phyloP scores from a whole-genome alignment of 2,888 invertebrate genomes.

The Eremobia ochroleuca region DNA sequence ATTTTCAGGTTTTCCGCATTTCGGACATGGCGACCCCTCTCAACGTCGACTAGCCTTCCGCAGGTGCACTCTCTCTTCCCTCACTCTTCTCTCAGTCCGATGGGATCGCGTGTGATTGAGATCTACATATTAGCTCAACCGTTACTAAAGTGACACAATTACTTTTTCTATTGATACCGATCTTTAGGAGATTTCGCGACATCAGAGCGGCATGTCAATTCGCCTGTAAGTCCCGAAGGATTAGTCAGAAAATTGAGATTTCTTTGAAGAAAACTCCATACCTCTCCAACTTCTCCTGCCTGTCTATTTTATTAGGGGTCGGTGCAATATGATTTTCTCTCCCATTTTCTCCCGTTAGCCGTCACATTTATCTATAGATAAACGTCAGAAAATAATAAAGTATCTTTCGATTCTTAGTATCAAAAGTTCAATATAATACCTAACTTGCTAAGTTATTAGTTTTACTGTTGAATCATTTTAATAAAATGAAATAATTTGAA shows the following conservation, averaged over 20 bases:
- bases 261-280: background rate
- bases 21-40: background rate
- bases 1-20: no score
- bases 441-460: constrained; percentile 11
- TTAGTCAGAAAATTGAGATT: background rate
- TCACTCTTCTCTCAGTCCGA: background rate
- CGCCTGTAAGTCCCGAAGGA: background rate
- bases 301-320: background rate
- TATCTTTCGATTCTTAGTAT: background rate
- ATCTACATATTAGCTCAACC: no score
- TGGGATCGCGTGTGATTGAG: background rate
- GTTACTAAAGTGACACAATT: no score
- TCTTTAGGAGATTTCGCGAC: no score
- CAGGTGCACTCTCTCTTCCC: background rate
- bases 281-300: background rate
- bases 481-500: constrained; percentile 15
- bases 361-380: background rate
- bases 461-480: constrained; percentile 14
- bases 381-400: background rate
- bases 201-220: no score
- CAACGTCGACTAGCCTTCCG: background rate
- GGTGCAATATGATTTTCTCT: background rate
- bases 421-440: background rate
- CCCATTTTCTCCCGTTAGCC: background rate
- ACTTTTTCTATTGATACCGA: no score